These are phyloP conservation scores for Homalodisca vitripennis DNA, from an alignment of 1,140 invertebrate species.

Conservation along the genomic window DNA sequence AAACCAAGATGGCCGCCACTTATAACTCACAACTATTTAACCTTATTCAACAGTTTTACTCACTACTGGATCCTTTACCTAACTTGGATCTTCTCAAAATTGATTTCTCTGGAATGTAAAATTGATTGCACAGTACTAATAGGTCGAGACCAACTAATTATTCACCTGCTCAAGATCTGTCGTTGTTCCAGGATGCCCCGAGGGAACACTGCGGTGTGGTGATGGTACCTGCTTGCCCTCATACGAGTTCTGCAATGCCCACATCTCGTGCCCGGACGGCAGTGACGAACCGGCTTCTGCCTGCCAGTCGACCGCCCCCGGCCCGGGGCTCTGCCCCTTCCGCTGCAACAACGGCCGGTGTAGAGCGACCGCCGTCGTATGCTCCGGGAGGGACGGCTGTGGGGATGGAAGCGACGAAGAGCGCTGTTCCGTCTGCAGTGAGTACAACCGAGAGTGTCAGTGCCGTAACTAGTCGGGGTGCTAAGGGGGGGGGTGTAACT, in stretches of 20 bases:
- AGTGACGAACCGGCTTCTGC: constrained; percentile 78
- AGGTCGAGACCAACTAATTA: no score
- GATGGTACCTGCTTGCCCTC: constrained; percentile 83
- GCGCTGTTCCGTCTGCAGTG: constrained; percentile 79
- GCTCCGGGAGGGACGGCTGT: constrained; percentile 84
- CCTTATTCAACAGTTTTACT: no score
- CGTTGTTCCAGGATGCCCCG: constrained; percentile 59
- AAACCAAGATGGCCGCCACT: no score
- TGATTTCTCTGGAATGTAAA: no score
- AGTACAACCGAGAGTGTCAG: no score
- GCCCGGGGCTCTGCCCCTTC: constrained; percentile 60
- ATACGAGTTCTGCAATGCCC: constrained; percentile 88
- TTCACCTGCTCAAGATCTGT: not conserved
- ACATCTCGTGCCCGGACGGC: constrained; percentile 78
- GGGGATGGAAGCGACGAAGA: constrained; percentile 86
- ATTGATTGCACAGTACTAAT: no score
- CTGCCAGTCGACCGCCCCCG: constrained; percentile 51
- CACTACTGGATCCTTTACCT: no score
- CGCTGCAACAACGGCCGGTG: constrained; percentile 83
- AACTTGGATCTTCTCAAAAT: no score
- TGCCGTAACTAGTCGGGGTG: no score
- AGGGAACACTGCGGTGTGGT: constrained; percentile 75
- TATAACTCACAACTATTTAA: no score
- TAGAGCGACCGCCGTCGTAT: constrained; percentile 80
- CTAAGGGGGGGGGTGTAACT: no score